Base-by-base conservation (phyloP, 64 coral and sea anemone species). In the Montipora sp. region DNA sequence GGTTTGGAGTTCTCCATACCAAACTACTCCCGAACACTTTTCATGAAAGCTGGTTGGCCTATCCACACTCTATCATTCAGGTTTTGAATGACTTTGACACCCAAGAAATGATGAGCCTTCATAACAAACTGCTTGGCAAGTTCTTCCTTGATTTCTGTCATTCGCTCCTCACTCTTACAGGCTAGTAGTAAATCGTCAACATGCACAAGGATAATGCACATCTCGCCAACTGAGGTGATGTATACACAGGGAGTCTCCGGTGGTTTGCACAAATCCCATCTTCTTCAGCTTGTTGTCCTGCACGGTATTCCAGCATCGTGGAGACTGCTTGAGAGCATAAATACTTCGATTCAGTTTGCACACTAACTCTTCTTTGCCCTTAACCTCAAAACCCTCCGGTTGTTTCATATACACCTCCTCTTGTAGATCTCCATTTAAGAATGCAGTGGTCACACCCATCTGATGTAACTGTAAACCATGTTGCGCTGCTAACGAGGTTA, bases 391-490 rank as follows among this genome's bases (percentile, higher is more conserved):
- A 78, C 6, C 80, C 80, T 47, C 90, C 74, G 66, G 19, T 24
- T 27, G 22, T 22, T 23, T 73, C 4, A 20, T 23, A 6, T n/a
- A 23, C 4, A 23, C 10, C 10, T 22, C 10, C 10, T 22, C 87
- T 57, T 19, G 7, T 67, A 3, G 48, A 13, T 95, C 89, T 48
- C 88, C 93, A 90, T 95, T 90, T 12, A 95, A 74, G 61, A 95
- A 95, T n/a, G 82, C 93, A 15, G 75, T 88, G 20, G 83, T 58
- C 11, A 95, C 93, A 87, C 91, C 88, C 82, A 91, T 87, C 55
- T 95, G 88, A 7, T 87, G 88, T 43, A 91, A 47, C 60, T 95
- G 71, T 19, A 95, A 58, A 13, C 59, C 75, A 43, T 95, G 51
- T 50, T 91, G 73, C 67, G 77, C 75, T 20, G 89, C 75, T 59